phyloP scores from a whole-genome alignment of 2,797 vertebrate species.

The Pantherophis alleghaniensis region DNA sequence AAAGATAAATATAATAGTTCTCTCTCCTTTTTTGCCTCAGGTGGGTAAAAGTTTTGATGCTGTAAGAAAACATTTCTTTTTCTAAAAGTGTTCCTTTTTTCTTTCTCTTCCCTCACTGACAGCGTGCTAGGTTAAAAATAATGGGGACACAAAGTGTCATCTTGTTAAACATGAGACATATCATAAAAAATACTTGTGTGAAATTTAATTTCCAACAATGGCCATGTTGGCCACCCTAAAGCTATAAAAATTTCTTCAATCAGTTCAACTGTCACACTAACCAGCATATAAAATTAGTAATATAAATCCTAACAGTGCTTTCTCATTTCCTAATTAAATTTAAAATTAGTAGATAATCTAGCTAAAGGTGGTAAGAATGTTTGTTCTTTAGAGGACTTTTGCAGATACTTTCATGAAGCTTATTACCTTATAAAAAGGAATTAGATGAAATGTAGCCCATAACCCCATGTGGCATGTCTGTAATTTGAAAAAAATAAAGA shows the following conservation, averaged over 20 bases:
- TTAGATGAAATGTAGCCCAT: neutral
- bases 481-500: neutral
- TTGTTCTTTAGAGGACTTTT: neutral
- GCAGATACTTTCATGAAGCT: neutral
- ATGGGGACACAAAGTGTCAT: neutral
- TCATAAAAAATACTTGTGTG: neutral
- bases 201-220: neutral
- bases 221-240: neutral
- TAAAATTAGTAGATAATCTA: neutral
- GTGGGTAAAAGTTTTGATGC: neutral
- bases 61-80: neutral
- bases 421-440: neutral
- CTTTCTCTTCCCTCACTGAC: neutral
- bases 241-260: neutral
- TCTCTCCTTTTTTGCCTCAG: neutral
- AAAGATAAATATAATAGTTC: constrained; percentile 13
- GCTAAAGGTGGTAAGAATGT: neutral
- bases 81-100: neutral
- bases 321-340: neutral
- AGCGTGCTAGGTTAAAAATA: constrained; percentile 31
- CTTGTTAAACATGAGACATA: neutral
- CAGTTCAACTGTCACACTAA: neutral
- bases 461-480: neutral
- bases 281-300: neutral
- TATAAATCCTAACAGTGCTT: neutral